Percentiles rank a stretch among this genome's conserved stretches.
phyloP scores from a whole-genome alignment of 2,797 vertebrate genomes.

The Melanotaenia nigrans region DNA sequence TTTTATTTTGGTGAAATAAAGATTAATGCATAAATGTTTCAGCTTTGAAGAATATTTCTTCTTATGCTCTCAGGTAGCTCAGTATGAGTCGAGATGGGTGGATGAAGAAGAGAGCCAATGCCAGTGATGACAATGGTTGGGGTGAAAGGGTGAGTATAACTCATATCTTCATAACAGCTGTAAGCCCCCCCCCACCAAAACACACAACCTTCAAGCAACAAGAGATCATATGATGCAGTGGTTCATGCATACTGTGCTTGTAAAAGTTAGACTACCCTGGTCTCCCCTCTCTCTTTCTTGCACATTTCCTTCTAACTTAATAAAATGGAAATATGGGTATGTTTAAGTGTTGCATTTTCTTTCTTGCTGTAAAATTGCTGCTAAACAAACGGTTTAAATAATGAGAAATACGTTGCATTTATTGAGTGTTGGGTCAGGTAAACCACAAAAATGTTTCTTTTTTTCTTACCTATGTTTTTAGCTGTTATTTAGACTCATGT shows the following conservation, averaged over 20 bases:
- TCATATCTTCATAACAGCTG: not conserved
- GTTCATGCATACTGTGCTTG: not conserved
- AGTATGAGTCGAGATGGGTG: slow-evolving; percentile 97
- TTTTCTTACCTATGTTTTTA: not conserved
- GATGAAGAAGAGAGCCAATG: slow-evolving; percentile 88
- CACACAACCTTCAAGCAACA: not conserved
- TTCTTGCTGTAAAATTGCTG: too few relatives aligned
- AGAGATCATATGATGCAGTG: not conserved
- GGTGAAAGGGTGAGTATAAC: slow-evolving; percentile 85
- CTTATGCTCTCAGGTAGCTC: slow-evolving; percentile 83
- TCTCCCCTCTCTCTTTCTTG: not conserved
- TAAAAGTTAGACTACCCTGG: not conserved
- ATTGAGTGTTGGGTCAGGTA: not conserved
- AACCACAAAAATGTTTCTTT: not conserved
- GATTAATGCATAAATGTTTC: too few relatives aligned
- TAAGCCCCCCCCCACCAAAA: not conserved
- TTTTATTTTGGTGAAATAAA: too few relatives aligned
- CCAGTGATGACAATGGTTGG: slow-evolving; percentile 91
- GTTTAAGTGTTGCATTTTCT: too few relatives aligned
- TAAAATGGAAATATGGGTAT: too few relatives aligned
- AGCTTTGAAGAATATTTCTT: not conserved
- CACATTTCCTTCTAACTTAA: slow-evolving; percentile 2
- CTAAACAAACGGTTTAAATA: not conserved
- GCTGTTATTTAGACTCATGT: not conserved
- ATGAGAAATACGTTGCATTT: not conserved